Evolutionary conservation across 2,113 vertebrate genomes (phyloP).

Genomic region (Chaetops frenatus): DNA sequence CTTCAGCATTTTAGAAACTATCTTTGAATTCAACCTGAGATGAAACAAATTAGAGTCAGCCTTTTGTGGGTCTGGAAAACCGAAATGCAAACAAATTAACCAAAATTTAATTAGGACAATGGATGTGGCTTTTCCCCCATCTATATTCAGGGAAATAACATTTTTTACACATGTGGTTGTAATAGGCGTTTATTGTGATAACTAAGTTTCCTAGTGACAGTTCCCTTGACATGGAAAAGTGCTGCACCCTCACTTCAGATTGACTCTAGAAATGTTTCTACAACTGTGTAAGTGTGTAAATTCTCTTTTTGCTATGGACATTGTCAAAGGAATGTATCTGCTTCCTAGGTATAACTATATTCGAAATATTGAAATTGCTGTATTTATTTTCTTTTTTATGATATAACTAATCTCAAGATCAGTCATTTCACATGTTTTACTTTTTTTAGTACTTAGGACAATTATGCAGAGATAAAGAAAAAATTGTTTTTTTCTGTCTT

Average conservation of each 20-base stretch:
- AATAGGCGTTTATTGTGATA: conserved; percentile 10
- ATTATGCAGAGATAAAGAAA: background rate
- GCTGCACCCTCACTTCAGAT: background rate
- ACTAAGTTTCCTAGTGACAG: conserved; percentile 4
- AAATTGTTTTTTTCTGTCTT: background rate
- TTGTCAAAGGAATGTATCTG: background rate
- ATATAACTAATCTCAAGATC: background rate
- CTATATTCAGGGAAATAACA: background rate
- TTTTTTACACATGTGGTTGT: background rate
- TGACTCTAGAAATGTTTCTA: background rate
- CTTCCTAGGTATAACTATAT: background rate
- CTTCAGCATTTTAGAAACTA: background rate
- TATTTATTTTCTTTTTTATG: background rate
- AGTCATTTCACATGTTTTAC: rapidly evolving
- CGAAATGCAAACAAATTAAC: background rate
- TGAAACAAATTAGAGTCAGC: background rate
- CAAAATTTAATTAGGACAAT: background rate
- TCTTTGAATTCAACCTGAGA: background rate
- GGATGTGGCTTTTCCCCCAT: rapidly evolving
- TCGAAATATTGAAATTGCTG: background rate
- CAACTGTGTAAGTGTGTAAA: background rate
- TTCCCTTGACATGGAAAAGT: background rate
- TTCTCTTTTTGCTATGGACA: background rate
- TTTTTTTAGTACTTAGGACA: background rate
- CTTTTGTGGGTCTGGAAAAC: background rate